Conservation (phyloP, 2,888 invertebrate genomes). For the Drosophila pullipes region DNA sequence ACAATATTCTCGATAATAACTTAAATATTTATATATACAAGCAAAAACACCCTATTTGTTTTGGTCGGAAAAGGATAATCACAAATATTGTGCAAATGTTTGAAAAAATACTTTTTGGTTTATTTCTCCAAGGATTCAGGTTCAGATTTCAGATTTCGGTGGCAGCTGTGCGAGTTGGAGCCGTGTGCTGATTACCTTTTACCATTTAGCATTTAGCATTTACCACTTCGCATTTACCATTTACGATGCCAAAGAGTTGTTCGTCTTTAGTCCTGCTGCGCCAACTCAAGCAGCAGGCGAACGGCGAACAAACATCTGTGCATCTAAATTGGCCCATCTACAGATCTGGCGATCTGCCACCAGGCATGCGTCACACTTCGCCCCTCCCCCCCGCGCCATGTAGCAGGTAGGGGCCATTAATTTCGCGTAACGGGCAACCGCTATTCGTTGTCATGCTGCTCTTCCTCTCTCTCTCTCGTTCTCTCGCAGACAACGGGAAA, state of each 20-base stretch:
- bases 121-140: background rate
- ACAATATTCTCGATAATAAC: background rate
- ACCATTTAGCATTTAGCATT: background rate
- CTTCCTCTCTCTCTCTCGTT: background rate
- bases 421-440: constrained; percentile 75
- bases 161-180: constrained; percentile 58
- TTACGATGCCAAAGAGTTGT: constrained; percentile 2
- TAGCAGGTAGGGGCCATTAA: constrained; percentile 58
- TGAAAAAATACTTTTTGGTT: background rate
- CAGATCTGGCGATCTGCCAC: constrained; percentile 30
- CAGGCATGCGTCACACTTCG: constrained; percentile 5
- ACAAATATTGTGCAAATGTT: background rate
- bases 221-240: background rate
- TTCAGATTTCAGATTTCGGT: constrained; percentile 34
- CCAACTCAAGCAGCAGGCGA: constrained; percentile 52
- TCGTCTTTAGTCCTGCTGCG: constrained; percentile 22
- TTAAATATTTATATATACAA: background rate
- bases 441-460: constrained; percentile 58
- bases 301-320: constrained; percentile 56
- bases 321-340: constrained; percentile 79
- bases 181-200: constrained; percentile 29
- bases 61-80: background rate
- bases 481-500: constrained; percentile 72
- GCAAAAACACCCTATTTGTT: background rate
- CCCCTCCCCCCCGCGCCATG: background rate